Base-by-base conservation (phyloP, 2,888 invertebrate species). In the Capitulum mitella region DNA sequence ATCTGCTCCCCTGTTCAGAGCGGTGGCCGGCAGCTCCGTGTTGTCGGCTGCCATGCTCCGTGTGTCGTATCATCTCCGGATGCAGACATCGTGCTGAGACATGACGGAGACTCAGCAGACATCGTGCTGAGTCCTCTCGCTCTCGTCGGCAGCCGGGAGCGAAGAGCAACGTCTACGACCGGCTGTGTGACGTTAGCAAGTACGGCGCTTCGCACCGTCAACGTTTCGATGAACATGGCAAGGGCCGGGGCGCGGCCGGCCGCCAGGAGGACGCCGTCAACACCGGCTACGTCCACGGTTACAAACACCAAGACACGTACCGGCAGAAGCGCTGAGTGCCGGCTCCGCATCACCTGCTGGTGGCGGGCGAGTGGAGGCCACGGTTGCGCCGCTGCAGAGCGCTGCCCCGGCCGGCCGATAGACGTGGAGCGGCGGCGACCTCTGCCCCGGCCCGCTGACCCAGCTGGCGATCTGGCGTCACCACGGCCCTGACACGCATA, bases 101-200 rank as follows among this genome's bases (percentile, higher is more conserved):
- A 10, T 32, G 29, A 32, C 32, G 32, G 10, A 12, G 16, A 12
- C 22, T 34, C 34, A n/a, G 26, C 26, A 29, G 3, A 3, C 3
- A 29, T 5, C 19, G 34, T 61, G 34, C 10, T 34, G 10, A 1
- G 5, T 16, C 14, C 14, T 34, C 58, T 12, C n/a, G 1, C 8
- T 58, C 10, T 26, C 3, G 3, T 5, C n/a, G 1, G n/a, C 70
- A 70, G 70, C 70, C 70, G 37, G 70, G 70, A 22, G 26, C 70
- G 40, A 70, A 40, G 40, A 82, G 78, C 79, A 79, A 80, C 46
- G 85, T 85, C 3, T 85, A 86, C 16, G 84, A 84, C 48, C 84
- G 86, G 46, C 82, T 87, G 79, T 86, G 86, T 32, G 86, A 87
- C 82, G 84, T 86, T 48, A 84, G 85, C 43, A 85, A 85, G 80